These are phyloP conservation scores for Tachina grossa DNA, from an alignment of 2,888 invertebrate genomes.

Conservation along the genomic window DNA sequence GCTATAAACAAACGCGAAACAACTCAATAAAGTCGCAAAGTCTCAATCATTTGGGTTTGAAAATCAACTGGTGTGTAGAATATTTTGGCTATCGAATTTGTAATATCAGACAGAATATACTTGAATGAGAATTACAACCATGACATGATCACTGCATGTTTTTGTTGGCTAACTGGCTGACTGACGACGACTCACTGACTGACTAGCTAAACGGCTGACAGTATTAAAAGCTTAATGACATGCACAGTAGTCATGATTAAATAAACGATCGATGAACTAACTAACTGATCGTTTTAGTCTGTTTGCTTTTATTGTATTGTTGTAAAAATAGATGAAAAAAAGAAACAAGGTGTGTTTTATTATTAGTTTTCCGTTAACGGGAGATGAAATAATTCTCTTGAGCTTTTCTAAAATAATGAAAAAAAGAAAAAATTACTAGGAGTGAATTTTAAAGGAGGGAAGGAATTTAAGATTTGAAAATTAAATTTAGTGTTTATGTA, in stretches of 20 bases:
- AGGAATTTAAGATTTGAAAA: not conserved
- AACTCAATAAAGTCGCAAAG: conserved; percentile 49
- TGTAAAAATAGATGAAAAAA: not conserved
- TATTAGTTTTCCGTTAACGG: conserved; percentile 4
- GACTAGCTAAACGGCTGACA: not conserved
- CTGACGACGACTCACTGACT: not conserved
- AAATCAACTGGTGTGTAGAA: conserved; percentile 18
- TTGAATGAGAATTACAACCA: conserved; percentile 58
- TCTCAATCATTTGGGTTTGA: conserved; percentile 42
- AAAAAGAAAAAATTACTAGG: not conserved
- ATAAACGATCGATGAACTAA: conserved; percentile 28
- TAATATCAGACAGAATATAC: conserved; percentile 53
- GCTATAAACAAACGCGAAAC: conserved; percentile 54
- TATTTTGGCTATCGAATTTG: conserved; percentile 56
- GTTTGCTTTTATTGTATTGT: conserved; percentile 5
- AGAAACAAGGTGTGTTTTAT: conserved; percentile 47
- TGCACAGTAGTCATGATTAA: conserved; percentile 55
- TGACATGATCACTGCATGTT: conserved; percentile 62
- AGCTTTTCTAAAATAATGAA: not conserved
- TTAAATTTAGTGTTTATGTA: not conserved
- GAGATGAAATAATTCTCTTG: conserved; percentile 3
- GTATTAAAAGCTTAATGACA: conserved; percentile 26
- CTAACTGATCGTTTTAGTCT: conserved; percentile 42
- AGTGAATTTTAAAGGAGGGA: not conserved
- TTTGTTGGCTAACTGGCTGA: not conserved